Base-by-base conservation (phyloP, 2,797 vertebrate genomes). In the Sebastes taczanowskii region DNA sequence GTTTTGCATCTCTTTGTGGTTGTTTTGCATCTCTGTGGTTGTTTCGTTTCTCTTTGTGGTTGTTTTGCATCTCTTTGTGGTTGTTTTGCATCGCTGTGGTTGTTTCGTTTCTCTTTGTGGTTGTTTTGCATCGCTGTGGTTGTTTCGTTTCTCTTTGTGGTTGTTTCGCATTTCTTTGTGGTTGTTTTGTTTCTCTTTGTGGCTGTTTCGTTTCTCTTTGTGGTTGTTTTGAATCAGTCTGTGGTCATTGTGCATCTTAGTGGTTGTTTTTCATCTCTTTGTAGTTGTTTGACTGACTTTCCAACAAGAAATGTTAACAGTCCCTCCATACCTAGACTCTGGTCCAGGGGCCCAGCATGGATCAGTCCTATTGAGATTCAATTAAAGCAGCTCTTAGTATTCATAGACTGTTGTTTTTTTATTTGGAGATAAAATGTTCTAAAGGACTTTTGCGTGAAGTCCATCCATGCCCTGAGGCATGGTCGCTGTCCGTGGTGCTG, bases 401-500 rank as follows among this genome's bases (percentile, higher is more conserved):
- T 81, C 38, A 49, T 49, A 74, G 5, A 49, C 7, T 38, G 22
- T 16, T 75, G 70, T 82, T 83, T 38, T 38, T 38, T 38, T 55
- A 27, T 63, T 22, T 63, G 58, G 35, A 77, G 29, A 58, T 86
- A n/a, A 77, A 74, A 55, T 7, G 25, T 8, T 72, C 32, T 29
- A 30, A 75, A 66, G 59, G 38, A 42, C 22, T 58, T 74, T 59
- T 66, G 29, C 34, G 69, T 63, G 46, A 2, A 53, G 46, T 14
- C 66, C 66, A 71, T 10, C 49, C 18, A 42, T 68, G 78, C 70
- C 87, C 61, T 25, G 56, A 20, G 14, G 84, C 34, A 4, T 53
- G 68, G 71, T 81, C 63, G 30, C 90, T 93, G 87, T 93, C 92
- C 80, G 7, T 81, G 90, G 93, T 95, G 56, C 92, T 94, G 90